Evolutionary conservation across 2,888 invertebrate genomes (phyloP).

Genomic region (Tachina fera): DNA sequence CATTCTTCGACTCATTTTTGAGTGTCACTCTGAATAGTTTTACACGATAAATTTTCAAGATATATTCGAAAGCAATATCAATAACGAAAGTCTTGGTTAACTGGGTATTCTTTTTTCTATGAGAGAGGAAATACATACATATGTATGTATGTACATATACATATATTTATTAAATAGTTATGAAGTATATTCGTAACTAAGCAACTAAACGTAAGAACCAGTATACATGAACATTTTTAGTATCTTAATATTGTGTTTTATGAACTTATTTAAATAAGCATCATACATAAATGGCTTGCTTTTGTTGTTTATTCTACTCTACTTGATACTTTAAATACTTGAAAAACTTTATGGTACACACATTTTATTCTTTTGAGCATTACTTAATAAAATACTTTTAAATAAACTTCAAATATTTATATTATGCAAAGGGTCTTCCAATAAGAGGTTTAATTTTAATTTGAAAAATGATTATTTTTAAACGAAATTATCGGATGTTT

Average conservation of each 20-base stretch:
- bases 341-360: conserved; percentile 28
- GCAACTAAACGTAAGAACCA: neutral
- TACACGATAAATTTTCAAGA: too few species aligned
- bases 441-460: too few species aligned
- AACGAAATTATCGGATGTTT: neutral
- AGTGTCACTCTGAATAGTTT: too few species aligned
- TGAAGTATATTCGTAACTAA: conserved; percentile 1
- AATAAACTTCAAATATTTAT: neutral
- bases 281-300: too few species aligned
- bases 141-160: too few species aligned
- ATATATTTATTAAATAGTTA: neutral
- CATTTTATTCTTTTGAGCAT: conserved; percentile 27
- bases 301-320: conserved; percentile 17
- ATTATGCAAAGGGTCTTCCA: neutral
- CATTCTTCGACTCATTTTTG: too few species aligned
- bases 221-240: neutral
- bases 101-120: too few species aligned
- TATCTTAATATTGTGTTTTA: neutral
- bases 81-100: too few species aligned
- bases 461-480: too few species aligned
- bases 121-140: neutral
- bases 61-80: too few species aligned
- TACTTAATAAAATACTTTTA: conserved; percentile 38
- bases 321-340: conserved; percentile 21
- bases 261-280: neutral